phyloP scores from a whole-genome alignment of 2,888 invertebrate genomes.

The Neuroscelio doddi region DNA sequence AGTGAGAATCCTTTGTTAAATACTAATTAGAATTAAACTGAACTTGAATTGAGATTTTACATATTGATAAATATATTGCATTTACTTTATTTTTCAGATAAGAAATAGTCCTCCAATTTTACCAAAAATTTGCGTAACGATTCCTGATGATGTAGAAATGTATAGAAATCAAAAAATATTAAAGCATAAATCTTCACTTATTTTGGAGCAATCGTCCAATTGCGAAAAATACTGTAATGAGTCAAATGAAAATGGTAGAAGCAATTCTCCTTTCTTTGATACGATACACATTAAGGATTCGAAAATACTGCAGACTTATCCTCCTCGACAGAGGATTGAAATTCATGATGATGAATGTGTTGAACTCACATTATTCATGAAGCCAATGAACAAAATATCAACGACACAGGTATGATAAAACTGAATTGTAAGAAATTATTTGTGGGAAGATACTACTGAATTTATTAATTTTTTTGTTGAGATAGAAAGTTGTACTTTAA shows the following conservation, averaged over 20 bases:
- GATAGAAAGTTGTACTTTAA: too few relatives aligned
- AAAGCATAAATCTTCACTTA: slow-evolving; percentile 4
- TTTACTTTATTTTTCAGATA: slow-evolving; percentile 14
- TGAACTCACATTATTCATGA: slow-evolving; percentile 29
- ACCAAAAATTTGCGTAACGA: slow-evolving; percentile 47
- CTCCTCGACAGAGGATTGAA: slow-evolving; percentile 20
- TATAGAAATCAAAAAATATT: slow-evolving; percentile 1
- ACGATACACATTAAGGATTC: slow-evolving; percentile 16
- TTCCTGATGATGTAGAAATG: slow-evolving; percentile 34
- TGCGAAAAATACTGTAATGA: slow-evolving; percentile 14
- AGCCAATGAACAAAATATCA: too few relatives aligned
- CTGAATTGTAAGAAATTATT: too few relatives aligned
- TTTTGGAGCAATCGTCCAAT: neutral
- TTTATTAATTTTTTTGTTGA: too few relatives aligned
- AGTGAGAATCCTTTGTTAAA: too few relatives aligned
- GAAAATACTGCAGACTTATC: neutral
- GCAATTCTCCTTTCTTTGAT: slow-evolving; percentile 8
- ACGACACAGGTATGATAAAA: too few relatives aligned
- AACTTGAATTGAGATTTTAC: too few relatives aligned
- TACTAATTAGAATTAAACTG: too few relatives aligned
- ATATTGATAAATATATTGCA: too few relatives aligned
- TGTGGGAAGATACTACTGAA: too few relatives aligned
- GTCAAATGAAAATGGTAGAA: neutral
- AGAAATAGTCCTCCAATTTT: slow-evolving; percentile 51
- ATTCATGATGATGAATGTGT: slow-evolving; percentile 39